A percentile compares a stretch with the other conserved stretches of the same genome.
phyloP scores from a whole-genome alignment of 2,113 vertebrate genomes.

The Elanus axillaris region DNA sequence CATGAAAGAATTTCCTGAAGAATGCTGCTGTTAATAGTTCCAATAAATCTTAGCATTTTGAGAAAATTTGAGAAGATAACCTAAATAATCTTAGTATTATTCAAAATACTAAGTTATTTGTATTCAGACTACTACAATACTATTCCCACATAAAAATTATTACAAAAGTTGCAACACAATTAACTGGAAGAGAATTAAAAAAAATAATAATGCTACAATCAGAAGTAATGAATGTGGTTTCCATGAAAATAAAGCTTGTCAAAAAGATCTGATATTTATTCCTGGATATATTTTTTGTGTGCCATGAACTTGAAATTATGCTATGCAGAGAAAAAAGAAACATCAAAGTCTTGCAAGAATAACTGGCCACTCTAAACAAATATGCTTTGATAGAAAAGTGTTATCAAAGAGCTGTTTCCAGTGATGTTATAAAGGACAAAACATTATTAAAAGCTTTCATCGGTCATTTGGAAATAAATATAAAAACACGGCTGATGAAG shows the following conservation, averaged over 20 bases:
- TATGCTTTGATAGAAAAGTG: neutral
- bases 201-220: neutral
- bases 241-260: neutral
- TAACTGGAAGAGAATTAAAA: neutral
- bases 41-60: neutral
- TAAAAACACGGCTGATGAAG: neutral
- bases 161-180: neutral
- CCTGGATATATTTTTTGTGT: neutral
- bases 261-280: neutral
- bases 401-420: neutral
- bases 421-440: neutral
- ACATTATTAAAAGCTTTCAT: neutral
- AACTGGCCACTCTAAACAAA: neutral
- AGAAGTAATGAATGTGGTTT: neutral
- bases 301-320: neutral
- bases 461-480: neutral
- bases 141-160: neutral
- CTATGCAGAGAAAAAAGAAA: neutral
- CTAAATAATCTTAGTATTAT: neutral
- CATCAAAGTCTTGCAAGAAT: neutral
- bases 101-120: neutral
- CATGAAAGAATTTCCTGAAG: neutral
- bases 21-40: neutral
- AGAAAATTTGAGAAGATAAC: neutral
- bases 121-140: neutral